Base-by-base conservation (phyloP, 2,888 invertebrate species). In the Gibbula magus region DNA sequence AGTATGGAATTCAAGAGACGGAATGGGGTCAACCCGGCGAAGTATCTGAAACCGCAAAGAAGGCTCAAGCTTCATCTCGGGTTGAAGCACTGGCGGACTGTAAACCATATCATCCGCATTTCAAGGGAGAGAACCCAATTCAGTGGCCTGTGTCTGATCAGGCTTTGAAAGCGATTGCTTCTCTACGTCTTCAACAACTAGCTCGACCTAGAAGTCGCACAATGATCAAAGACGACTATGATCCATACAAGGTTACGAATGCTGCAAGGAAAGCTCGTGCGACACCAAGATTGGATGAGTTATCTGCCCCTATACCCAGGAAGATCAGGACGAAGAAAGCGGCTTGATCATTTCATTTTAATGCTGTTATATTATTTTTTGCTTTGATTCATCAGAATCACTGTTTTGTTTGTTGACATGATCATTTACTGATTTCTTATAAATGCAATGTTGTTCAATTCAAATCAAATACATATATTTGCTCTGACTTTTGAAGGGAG, bases 191-290 rank as follows among this genome's bases (percentile, higher is more conserved):
- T 16, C 91, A 90, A 79, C 91, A 91, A 81, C 82, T 91, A 52
- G 86, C 91, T 0, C 82, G 91, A 18, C 91, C 92, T 2, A 82
- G 88, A 25, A 90, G 90, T 80, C 85, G 91, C 20, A 87, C 89
- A n/a, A 84, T 89, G 86, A 86, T 88, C 25, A 89, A 88, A 61
- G 91, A 91, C 78, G 92, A 92, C 82, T 92, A 85, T 70, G 92
- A 92, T 77, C 91, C 91, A 0, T 92, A 91, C 83, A 87, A 85
- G 81, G 89, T 92, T 0, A 76, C 90, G 2, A 66, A 83, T 3
- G 87, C 87, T 7, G 91, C 91, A 10, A 82, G 83, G 20, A 83
- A 86, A 16, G 88, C 91, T 0, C 84, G 86, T 1, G 81, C 89
- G 16, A 89, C 91, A 2, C 89, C 90, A 0, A 79, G 91, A 35